These are phyloP conservation scores for Ecliptopera silaceata DNA, from an alignment of 2,888 invertebrate genomes.

Conservation along the genomic window DNA sequence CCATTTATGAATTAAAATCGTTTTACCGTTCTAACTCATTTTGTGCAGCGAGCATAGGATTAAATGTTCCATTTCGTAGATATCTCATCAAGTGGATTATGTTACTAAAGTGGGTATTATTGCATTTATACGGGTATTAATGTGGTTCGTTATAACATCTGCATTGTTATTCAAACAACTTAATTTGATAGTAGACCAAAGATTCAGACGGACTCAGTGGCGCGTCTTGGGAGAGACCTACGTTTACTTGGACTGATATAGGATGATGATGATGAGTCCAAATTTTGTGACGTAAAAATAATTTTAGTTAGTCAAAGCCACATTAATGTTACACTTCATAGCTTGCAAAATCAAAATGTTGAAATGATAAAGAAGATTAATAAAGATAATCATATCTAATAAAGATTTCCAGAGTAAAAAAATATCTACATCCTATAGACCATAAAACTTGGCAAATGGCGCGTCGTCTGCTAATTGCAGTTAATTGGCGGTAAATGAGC, in stretches of 20 bases:
- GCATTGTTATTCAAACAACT: background rate
- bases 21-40: conserved; percentile 6
- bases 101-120: conserved; percentile 4
- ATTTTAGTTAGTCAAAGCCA: too few species aligned
- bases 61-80: conserved; percentile 6
- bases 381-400: too few species aligned
- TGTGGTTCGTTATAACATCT: background rate
- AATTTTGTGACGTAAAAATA: too few species aligned
- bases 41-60: conserved; percentile 3
- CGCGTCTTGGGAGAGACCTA: too few species aligned
- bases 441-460: conserved; percentile 39
- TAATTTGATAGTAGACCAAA: background rate
- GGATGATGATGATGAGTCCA: too few species aligned
- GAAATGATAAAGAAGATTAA: too few species aligned
- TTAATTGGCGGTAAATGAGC: conserved; percentile 53
- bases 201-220: too few species aligned
- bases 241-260: too few species aligned
- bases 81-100: conserved; percentile 6
- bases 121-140: background rate
- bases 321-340: too few species aligned
- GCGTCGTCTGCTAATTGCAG: conserved; percentile 47
- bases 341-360: too few species aligned
- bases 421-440: background rate
- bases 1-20: conserved; percentile 6
- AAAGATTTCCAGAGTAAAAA: too few species aligned